Evolutionary conservation across 1,140 invertebrate genomes (phyloP).

Genomic region (Oedothorax gibbosus): DNA sequence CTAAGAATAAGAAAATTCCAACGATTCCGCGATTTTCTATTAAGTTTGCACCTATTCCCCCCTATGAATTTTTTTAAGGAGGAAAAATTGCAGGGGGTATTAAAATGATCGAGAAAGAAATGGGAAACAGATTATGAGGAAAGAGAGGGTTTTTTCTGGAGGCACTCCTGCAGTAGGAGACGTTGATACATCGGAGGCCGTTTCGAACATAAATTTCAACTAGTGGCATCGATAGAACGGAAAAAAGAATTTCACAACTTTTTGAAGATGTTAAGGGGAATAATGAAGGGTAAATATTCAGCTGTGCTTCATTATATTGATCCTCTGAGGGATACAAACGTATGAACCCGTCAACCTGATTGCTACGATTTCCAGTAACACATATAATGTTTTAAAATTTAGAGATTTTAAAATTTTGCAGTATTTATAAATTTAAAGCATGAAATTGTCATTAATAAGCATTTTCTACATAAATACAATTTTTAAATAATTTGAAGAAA

Average conservation of each 20-base stretch:
- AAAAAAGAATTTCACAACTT: conserved; percentile 41
- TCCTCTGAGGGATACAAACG: no score
- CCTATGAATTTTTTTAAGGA: neutral
- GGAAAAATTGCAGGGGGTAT: neutral
- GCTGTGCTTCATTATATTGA: no score
- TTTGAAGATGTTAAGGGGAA: neutral
- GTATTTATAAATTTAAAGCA: no score
- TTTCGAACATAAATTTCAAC: conserved; percentile 57
- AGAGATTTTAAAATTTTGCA: no score
- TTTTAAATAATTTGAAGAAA: no score
- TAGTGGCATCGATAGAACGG: conserved; percentile 43
- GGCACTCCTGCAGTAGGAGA: conserved; percentile 15
- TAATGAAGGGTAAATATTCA: neutral
- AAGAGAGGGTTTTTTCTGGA: conserved; percentile 30
- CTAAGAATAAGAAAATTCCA: conserved; percentile 15
- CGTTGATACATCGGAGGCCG: conserved; percentile 50
- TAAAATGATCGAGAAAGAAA: conserved; percentile 22
- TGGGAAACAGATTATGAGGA: conserved; percentile 49
- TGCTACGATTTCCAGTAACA: no score
- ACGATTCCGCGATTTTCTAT: conserved; percentile 5
- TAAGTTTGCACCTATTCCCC: conserved; percentile 5
- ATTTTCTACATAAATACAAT: no score
- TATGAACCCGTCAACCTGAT: no score
- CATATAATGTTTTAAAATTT: no score
- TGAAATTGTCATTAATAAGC: no score